A percentile compares a stretch with the other conserved stretches of the same genome.
phyloP scores from a whole-genome alignment of 2,888 invertebrate genomes.

The Drosophila mulleri region DNA sequence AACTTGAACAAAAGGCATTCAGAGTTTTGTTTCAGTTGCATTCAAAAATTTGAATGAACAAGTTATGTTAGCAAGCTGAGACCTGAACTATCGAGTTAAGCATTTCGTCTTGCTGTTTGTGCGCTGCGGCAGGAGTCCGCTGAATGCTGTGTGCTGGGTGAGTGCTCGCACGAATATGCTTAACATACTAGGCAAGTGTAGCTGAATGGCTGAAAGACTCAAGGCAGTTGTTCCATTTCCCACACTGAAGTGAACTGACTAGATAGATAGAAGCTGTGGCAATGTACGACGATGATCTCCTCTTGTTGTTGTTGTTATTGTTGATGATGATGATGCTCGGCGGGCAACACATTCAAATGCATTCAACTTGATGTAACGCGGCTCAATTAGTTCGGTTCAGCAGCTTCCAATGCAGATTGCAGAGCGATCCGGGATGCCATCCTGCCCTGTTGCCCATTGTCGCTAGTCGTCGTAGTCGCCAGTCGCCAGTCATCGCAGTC shows the following conservation, averaged over 20 bases:
- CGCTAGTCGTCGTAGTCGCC: slow-evolving; percentile 32
- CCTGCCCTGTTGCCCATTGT: slow-evolving; percentile 40
- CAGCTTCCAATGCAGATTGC: slow-evolving; percentile 79
- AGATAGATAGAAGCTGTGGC: slow-evolving; percentile 34
- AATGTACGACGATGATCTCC: slow-evolving; percentile 41
- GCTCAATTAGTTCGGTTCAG: slow-evolving; percentile 85
- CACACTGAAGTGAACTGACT: slow-evolving; percentile 45
- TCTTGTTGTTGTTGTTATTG: slow-evolving; percentile 4
- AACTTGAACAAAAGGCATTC: not conserved
- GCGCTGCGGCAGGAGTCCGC: not conserved
- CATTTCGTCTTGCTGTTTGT: slow-evolving; percentile 2
- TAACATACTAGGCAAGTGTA: slow-evolving; percentile 16
- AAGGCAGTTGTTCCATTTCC: slow-evolving; percentile 68
- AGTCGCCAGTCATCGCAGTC: slow-evolving; percentile 5
- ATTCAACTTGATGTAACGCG: slow-evolving; percentile 85
- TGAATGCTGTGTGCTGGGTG: slow-evolving; percentile 16
- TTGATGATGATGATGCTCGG: slow-evolving; percentile 53
- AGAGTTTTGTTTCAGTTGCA: not conserved
- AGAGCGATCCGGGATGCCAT: slow-evolving; percentile 50
- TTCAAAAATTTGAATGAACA: not conserved
- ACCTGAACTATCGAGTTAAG: not conserved
- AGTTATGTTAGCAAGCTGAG: not conserved
- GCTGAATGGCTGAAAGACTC: slow-evolving; percentile 24
- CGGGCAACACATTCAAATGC: slow-evolving; percentile 83
- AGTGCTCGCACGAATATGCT: slow-evolving; percentile 12